Conservation (phyloP, 2,797 vertebrate genomes). For the Prunella strophiata region DNA sequence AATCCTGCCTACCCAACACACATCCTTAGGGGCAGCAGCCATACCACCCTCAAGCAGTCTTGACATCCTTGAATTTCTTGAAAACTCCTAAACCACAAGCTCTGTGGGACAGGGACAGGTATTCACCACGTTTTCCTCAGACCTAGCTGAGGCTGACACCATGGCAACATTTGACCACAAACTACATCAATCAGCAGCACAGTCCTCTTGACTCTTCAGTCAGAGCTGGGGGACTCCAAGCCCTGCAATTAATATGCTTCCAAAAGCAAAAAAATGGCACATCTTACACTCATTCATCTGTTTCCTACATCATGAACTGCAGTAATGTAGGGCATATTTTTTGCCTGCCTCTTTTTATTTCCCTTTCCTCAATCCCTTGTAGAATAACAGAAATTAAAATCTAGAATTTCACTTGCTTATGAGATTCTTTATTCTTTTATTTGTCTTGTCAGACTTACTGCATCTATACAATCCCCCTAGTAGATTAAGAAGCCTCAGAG, state of each 20-base stretch:
- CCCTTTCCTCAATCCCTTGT: not conserved
- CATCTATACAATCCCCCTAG: constrained; percentile 51
- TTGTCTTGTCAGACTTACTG: constrained; percentile 56
- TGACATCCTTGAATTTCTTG: not conserved
- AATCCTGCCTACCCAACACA: not conserved
- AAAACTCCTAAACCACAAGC: not conserved
- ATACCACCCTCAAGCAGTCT: not conserved
- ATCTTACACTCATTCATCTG: not conserved
- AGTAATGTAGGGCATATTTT: not conserved
- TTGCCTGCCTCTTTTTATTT: not conserved
- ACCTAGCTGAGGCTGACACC: not conserved
- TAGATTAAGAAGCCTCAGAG: constrained; percentile 57
- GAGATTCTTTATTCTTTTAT: constrained; percentile 25
- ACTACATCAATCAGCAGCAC: not conserved
- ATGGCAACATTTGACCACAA: not conserved
- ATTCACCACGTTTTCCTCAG: not conserved
- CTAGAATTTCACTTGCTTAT: not conserved
- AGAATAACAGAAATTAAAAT: constrained; percentile 49
- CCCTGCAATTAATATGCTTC: not conserved
- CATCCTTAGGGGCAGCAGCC: not conserved
- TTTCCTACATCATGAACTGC: not conserved
- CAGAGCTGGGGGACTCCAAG: not conserved
- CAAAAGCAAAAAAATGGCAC: not conserved
- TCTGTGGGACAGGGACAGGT: not conserved
- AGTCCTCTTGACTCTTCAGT: not conserved